Base-by-base conservation (phyloP, 1,140 invertebrate genomes). In the Drosophila prosaltans region DNA sequence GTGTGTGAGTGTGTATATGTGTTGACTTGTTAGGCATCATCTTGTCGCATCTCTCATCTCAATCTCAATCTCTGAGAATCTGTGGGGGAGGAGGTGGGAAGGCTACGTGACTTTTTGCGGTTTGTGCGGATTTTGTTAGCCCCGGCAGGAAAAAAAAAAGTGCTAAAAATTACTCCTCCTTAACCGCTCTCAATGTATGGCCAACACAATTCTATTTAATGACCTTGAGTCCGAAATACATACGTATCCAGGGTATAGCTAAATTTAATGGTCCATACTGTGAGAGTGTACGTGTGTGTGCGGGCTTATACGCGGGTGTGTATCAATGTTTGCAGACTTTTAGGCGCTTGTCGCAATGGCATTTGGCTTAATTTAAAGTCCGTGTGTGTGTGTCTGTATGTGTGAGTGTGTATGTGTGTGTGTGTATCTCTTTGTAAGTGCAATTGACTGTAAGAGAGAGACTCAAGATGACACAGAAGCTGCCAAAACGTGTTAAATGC, bases 21-120 rank as follows among this genome's bases (percentile, higher is more conserved):
- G 80, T 78, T 80, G 84, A 78, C 78, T 86, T 82, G 70, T 80
- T 72, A 77, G 75, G 80, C 66, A 78, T 32, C 70, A 77, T 76
- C 64, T 57, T 62, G 57, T 72, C 58, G 41, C 65, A 67, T 70
- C 72, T 57, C 67, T 45, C 67, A 80, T 75, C 81, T 74, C 69
- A 72, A 80, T 68, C 59, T 68, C 72, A 51, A 51, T 51, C 45
- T 51, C 58, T 55, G 58, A 73, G 63, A 68, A 69, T 70, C 75
- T 69, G 24, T 26, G 24, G 45, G 45, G 8, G 21, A 9, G 21
- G 8, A 2, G 2, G 45, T n/a, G 45, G 45, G 21, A 0, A 3
- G 71, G 71, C 69, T 89, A 89, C 84, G 84, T 89, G 84, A 89
- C 84, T 90, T 89, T 89, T 81, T 89, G 85, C 74, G 84, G 84